Percentiles rank a stretch among this genome's conserved stretches.
These are phyloP conservation scores for Pangasianodon gigas DNA, from an alignment of 2,113 vertebrate genomes.

Conservation along the genomic window DNA sequence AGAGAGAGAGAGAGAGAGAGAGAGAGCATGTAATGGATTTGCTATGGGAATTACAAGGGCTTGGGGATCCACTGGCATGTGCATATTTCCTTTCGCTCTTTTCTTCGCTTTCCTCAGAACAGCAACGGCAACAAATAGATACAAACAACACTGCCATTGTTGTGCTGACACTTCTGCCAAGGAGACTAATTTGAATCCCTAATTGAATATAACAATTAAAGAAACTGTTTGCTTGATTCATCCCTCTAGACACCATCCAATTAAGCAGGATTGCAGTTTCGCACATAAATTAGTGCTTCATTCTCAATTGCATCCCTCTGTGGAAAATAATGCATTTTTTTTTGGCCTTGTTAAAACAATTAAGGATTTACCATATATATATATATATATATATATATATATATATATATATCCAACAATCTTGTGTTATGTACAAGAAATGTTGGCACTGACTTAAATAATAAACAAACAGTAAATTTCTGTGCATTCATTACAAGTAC, in stretches of 20 bases:
- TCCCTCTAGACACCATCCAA: slow-evolving; percentile 79
- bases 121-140: slow-evolving; percentile 70
- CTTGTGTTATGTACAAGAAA: not conserved
- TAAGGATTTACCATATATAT: slow-evolving; percentile 31
- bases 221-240: slow-evolving; percentile 74
- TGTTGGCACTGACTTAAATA: not conserved
- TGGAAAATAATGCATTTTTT: slow-evolving; percentile 61
- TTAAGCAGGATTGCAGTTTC: slow-evolving; percentile 73
- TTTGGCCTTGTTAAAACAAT: slow-evolving; percentile 47
- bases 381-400: too few relatives aligned
- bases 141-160: slow-evolving; percentile 74
- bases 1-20: not conserved
- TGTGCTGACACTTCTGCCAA: slow-evolving; percentile 68
- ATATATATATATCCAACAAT: not conserved
- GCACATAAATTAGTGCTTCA: slow-evolving; percentile 71
- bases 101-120: slow-evolving; percentile 58
- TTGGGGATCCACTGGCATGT: slow-evolving; percentile 65
- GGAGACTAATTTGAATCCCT: slow-evolving; percentile 77
- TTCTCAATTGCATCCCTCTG: slow-evolving; percentile 64
- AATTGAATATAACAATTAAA: slow-evolving; percentile 82
- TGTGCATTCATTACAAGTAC: not conserved
- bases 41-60: slow-evolving; percentile 64
- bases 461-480: not conserved
- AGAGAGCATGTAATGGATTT: slow-evolving; percentile 59
- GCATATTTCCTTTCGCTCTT: slow-evolving; percentile 57